These are phyloP conservation scores for Philonicus albiceps DNA, from an alignment of 2,888 invertebrate genomes.

Conservation along the genomic window DNA sequence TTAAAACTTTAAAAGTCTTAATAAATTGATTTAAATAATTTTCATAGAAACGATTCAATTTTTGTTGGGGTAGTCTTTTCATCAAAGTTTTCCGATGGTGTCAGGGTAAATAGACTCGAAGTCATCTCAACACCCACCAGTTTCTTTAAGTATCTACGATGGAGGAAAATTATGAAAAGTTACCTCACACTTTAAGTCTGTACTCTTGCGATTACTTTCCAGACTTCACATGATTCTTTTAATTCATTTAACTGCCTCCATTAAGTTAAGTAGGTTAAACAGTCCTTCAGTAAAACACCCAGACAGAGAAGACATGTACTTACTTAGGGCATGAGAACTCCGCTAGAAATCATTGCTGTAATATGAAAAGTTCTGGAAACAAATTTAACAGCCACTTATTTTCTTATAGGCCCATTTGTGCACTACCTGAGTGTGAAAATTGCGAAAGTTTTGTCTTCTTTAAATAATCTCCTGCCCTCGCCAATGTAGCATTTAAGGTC, in stretches of 20 bases:
- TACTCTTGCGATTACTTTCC: background rate
- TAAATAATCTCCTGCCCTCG: background rate
- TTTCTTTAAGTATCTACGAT: background rate
- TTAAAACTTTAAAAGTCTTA: background rate
- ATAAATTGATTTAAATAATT: background rate
- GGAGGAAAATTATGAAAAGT: background rate
- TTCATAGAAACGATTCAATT: background rate
- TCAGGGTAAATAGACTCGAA: background rate
- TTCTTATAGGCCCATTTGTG: constrained; percentile 29
- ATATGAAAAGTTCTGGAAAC: constrained; percentile 35
- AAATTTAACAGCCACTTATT: constrained; percentile 36
- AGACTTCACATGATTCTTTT: constrained; percentile 4
- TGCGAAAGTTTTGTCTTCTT: constrained; percentile 27
- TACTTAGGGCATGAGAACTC: background rate
- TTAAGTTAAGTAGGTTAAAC: constrained; percentile 28
- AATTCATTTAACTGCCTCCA: constrained; percentile 19
- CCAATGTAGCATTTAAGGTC: background rate
- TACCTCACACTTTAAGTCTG: background rate
- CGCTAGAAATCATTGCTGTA: constrained; percentile 17
- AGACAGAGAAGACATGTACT: constrained; percentile 15
- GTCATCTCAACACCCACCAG: background rate
- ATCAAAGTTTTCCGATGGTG: background rate
- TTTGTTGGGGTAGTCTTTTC: background rate
- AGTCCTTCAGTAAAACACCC: constrained; percentile 10
- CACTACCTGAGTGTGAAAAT: constrained; percentile 19